A percentile compares a stretch with the other conserved stretches of the same genome.
These are phyloP conservation scores for Bicyclus anynana DNA, from an alignment of 1,140 invertebrate species.

Conservation along the genomic window DNA sequence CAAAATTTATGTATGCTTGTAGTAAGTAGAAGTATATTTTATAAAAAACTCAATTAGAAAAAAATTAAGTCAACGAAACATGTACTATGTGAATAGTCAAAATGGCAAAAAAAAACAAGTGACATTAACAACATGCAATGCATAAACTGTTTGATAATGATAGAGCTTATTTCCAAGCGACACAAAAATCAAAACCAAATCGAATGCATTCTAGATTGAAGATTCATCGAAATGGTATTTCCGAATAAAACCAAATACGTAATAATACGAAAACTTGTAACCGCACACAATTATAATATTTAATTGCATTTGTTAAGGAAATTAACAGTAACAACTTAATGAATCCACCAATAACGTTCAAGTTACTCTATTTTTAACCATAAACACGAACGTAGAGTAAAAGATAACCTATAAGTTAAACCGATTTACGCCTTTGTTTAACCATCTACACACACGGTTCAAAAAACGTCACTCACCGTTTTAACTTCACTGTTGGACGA, in stretches of 20 bases:
- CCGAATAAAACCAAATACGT: background rate
- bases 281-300: background rate
- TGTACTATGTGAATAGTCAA: no score
- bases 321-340: constrained; percentile 13
- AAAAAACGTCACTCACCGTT: constrained; percentile 52
- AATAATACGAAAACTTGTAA: background rate
- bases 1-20: no score
- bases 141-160: no score
- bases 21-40: no score
- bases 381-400: constrained; percentile 26
- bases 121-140: no score
- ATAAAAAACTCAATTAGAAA: no score
- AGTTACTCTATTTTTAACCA: constrained; percentile 34
- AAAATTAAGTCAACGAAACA: no score
- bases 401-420: constrained; percentile 48
- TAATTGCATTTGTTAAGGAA: constrained; percentile 1
- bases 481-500: constrained; percentile 62
- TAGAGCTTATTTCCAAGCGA: background rate
- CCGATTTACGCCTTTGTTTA: constrained; percentile 21
- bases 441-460: constrained; percentile 18
- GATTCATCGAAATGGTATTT: background rate
- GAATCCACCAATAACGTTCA: constrained; percentile 16
- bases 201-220: background rate
- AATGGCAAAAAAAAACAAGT: no score
- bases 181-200: background rate